phyloP scores from a whole-genome alignment of 1,140 invertebrate species.

The Aphis gossypii region DNA sequence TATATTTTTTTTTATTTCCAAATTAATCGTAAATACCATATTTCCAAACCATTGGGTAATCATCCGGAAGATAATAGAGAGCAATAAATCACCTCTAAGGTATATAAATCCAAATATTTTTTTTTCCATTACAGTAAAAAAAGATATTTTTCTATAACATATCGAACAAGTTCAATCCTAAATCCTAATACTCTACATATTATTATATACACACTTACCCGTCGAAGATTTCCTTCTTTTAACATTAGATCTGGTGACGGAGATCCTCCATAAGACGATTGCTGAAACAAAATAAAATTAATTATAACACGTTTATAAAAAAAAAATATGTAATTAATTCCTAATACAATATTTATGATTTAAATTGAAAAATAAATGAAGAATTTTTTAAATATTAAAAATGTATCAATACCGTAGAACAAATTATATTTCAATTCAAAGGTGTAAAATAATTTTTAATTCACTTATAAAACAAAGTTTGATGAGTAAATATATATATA shows the following conservation, averaged over 20 bases:
- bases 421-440: neutral
- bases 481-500: neutral
- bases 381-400: neutral
- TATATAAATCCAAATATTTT: conserved; percentile 6
- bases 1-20: neutral
- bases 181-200: neutral
- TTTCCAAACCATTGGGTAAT: conserved; percentile 38
- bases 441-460: neutral
- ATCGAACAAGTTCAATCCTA: neutral
- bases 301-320: neutral
- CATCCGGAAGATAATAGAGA: neutral
- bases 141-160: neutral
- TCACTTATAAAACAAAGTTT: neutral
- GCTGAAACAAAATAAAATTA: conserved; percentile 67
- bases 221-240: conserved; percentile 67
- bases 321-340: neutral
- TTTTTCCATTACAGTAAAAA: neutral
- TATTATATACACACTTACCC: conserved; percentile 65
- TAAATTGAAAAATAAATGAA: neutral
- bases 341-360: neutral
- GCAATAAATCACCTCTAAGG: neutral
- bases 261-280: conserved; percentile 72
- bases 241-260: conserved; percentile 70
- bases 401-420: neutral
- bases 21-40: conserved; percentile 36